phyloP scores from a whole-genome alignment of 2,888 invertebrate species.

The Frankliniella intonsa region DNA sequence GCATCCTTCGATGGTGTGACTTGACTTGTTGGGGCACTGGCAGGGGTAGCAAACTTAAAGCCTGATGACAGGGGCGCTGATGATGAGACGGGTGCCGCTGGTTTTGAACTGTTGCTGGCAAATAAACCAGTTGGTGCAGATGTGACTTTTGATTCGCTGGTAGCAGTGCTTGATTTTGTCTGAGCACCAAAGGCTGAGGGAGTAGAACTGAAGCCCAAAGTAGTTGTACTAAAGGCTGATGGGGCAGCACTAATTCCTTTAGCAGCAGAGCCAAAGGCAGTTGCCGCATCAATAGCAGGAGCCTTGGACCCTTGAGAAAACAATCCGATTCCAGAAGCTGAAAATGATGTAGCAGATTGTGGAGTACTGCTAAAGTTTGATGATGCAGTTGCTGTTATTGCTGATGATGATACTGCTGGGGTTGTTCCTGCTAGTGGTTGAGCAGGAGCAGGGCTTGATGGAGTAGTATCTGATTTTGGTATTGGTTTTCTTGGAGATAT shows the following conservation, averaged over 20 bases:
- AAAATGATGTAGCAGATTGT: slow-evolving; percentile 19
- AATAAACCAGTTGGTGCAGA: no score
- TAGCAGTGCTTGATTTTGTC: slow-evolving; percentile 29
- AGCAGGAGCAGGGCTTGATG: neutral
- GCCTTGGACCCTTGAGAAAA: slow-evolving; percentile 14
- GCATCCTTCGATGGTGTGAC: neutral
- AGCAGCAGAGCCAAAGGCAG: neutral
- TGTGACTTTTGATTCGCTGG: no score
- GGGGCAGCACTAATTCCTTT: neutral
- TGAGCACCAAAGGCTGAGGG: slow-evolving; percentile 32
- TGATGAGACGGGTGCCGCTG: no score
- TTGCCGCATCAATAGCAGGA: slow-evolving; percentile 26
- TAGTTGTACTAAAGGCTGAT: slow-evolving; percentile 29
- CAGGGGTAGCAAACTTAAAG: neutral
- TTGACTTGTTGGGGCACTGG: neutral
- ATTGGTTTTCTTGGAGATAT: slow-evolving; percentile 9
- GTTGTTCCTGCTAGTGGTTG: neutral
- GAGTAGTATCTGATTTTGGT: neutral
- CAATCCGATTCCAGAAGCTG: slow-evolving; percentile 27
- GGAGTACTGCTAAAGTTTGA: neutral
- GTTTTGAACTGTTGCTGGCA: no score
- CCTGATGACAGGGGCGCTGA: neutral
- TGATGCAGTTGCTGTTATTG: slow-evolving; percentile 29
- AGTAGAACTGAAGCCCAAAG: slow-evolving; percentile 34
- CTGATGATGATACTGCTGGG: neutral